Percentiles rank a stretch among this genome's conserved stretches.
Conservation (phyloP, 1,140 invertebrate species). For the Doryteuthis pealeii region DNA sequence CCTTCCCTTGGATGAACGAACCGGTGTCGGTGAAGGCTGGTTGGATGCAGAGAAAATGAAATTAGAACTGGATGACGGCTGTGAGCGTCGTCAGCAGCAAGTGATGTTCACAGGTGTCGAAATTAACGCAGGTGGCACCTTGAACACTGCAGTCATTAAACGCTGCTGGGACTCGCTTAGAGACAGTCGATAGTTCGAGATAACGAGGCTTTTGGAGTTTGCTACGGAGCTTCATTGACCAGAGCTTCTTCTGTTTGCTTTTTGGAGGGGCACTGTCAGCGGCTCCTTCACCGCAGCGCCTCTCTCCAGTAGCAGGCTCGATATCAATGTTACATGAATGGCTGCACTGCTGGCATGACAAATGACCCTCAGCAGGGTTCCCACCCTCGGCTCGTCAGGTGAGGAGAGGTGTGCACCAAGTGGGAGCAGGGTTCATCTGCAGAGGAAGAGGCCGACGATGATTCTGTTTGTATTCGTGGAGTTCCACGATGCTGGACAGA, state of each 20-base stretch:
- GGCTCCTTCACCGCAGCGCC: background rate
- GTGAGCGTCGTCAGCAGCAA: background rate
- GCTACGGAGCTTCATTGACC: conserved; percentile 41
- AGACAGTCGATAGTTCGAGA: background rate
- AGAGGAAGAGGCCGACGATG: no score
- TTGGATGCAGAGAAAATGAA: background rate
- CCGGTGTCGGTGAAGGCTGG: background rate
- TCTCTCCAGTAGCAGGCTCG: background rate
- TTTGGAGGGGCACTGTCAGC: background rate
- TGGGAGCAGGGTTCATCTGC: no score
- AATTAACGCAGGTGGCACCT: background rate
- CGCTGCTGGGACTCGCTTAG: background rate
- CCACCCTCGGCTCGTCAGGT: no score
- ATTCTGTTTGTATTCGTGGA: conserved; percentile 17
- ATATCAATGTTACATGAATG: background rate
- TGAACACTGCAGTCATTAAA: background rate
- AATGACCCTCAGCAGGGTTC: background rate
- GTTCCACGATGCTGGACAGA: conserved; percentile 41
- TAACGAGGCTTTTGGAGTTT: conserved; percentile 19
- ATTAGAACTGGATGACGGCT: background rate
- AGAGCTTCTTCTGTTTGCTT: conserved; percentile 38
- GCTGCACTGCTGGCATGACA: background rate
- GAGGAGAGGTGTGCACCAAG: no score
- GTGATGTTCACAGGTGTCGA: background rate
- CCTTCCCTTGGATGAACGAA: background rate